A percentile compares a stretch with the other conserved stretches of the same genome.
phyloP scores from a whole-genome alignment of 2,797 vertebrate genomes.

The Xiphorhynchus erythropygius region DNA sequence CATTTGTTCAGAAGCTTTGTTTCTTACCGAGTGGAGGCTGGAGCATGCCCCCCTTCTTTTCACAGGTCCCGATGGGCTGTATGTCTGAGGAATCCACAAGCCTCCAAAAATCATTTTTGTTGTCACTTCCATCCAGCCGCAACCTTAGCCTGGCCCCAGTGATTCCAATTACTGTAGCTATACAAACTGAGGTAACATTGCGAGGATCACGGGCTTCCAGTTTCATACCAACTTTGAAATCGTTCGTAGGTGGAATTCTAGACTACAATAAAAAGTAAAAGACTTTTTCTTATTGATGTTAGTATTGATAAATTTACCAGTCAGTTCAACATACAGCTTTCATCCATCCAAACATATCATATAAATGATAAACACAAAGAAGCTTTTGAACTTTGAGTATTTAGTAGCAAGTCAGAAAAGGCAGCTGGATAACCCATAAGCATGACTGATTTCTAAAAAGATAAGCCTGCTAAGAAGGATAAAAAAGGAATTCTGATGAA shows the following conservation, averaged over 20 bases:
- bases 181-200: constrained; percentile 90
- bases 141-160: constrained; percentile 90
- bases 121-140: constrained; percentile 93
- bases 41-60: constrained; percentile 96
- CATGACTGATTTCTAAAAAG: neutral
- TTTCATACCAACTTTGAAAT: constrained; percentile 98
- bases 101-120: constrained; percentile 97
- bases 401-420: neutral
- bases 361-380: neutral
- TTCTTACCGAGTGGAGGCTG: constrained; percentile 92
- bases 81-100: constrained; percentile 95
- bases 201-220: constrained; percentile 93
- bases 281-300: constrained; percentile 2
- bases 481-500: neutral
- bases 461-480: neutral
- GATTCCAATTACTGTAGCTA: constrained; percentile 92
- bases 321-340: neutral
- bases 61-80: constrained; percentile 93
- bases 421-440: neutral
- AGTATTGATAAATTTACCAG: neutral
- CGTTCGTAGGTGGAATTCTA: constrained; percentile 87
- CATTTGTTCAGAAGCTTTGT: neutral
- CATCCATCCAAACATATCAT: neutral
- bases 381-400: neutral
- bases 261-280: constrained; percentile 78